Percentiles rank a stretch among this genome's conserved stretches.
Evolutionary conservation across 2,888 invertebrate genomes (phyloP).

Genomic region (Dioctria rufipes): DNA sequence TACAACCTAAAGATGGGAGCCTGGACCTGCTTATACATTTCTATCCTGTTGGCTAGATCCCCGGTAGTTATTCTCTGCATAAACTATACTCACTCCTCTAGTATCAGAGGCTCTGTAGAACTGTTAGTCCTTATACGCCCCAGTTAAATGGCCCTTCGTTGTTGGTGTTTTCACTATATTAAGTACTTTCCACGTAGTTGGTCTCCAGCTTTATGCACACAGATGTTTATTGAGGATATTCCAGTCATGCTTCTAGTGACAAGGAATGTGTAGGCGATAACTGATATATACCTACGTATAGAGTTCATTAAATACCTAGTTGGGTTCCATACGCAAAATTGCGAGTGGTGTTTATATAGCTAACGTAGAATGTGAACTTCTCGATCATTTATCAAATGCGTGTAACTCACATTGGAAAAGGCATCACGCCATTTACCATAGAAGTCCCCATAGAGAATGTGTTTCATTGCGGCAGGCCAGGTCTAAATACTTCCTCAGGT

Average conservation of each 20-base stretch:
- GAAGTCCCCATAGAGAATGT: conserved; percentile 9
- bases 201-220: conserved; percentile 1
- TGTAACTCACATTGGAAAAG: conserved; percentile 11
- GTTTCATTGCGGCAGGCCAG: not conserved
- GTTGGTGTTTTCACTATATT: not conserved
- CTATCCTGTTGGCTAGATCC: not conserved
- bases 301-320: conserved; percentile 40
- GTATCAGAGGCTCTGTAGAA: not conserved
- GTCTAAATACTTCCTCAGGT: not conserved
- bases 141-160: not conserved
- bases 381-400: conserved; percentile 32
- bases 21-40: not conserved
- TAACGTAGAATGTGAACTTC: not conserved
- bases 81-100: not conserved
- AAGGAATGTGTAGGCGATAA: conserved; percentile 17
- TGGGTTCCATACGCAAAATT: not conserved
- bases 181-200: not conserved
- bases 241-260: conserved; percentile 23
- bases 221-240: conserved; percentile 30
- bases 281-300: not conserved
- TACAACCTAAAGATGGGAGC: conserved; percentile 1
- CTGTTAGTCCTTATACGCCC: not conserved
- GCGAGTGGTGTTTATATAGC: not conserved
- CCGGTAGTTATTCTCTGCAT: not conserved
- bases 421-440: conserved; percentile 1